Conservation (phyloP, 2,888 invertebrate genomes). For the Sclerodermus sp. region DNA sequence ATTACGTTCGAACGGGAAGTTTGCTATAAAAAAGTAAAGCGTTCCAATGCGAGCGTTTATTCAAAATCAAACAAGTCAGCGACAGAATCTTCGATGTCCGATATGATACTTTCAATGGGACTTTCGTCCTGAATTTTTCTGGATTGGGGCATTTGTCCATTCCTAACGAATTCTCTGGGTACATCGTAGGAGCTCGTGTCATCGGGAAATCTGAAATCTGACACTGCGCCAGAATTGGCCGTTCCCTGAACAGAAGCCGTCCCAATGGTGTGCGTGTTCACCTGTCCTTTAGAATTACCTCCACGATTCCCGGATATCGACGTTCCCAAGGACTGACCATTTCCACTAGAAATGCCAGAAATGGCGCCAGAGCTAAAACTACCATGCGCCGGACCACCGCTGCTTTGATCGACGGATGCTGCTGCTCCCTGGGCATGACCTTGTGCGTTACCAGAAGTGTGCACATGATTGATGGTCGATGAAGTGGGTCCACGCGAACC, state of each 20-base stretch:
- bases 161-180: conserved; percentile 30
- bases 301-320: conserved; percentile 31
- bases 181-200: conserved; percentile 15
- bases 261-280: conserved; percentile 28
- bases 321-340: conserved; percentile 29
- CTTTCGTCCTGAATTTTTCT: conserved; percentile 11
- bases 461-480: conserved; percentile 30
- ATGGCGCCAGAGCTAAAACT: conserved; percentile 34
- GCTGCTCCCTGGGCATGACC: conserved; percentile 37
- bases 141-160: conserved; percentile 2
- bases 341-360: conserved; percentile 26
- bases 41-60: too few relatives aligned
- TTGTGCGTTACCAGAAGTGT: conserved; percentile 34
- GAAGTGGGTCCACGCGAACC: conserved; percentile 32
- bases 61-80: conserved; percentile 29
- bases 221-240: neutral
- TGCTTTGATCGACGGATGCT: conserved; percentile 29
- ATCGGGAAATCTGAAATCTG: conserved; percentile 23
- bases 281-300: conserved; percentile 29
- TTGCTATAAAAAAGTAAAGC: too few relatives aligned
- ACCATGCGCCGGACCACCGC: conserved; percentile 25
- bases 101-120: conserved; percentile 27
- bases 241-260: conserved; percentile 12
- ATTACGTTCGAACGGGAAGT: too few relatives aligned
- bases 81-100: conserved; percentile 29